These are phyloP conservation scores for Bombus pyrosoma DNA, from an alignment of 1,140 invertebrate genomes.

Conservation along the genomic window DNA sequence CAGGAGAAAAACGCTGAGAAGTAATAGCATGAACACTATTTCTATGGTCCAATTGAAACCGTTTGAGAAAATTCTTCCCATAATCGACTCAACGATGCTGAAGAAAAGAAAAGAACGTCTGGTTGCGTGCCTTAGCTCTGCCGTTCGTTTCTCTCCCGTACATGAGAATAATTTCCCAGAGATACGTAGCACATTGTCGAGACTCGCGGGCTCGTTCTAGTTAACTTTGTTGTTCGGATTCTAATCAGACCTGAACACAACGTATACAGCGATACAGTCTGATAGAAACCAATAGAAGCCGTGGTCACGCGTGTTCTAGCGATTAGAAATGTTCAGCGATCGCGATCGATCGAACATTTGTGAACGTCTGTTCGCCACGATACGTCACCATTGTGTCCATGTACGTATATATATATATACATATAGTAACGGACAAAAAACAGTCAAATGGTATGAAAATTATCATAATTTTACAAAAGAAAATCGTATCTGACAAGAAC, in stretches of 20 bases:
- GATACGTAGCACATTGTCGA: slow-evolving; percentile 24
- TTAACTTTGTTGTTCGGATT: slow-evolving; percentile 35
- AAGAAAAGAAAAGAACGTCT: background rate
- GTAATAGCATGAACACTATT: background rate
- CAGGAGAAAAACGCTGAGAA: too few species aligned
- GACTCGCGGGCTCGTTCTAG: slow-evolving; percentile 28
- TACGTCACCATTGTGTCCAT: background rate
- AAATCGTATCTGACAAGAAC: too few species aligned
- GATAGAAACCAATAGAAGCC: slow-evolving; percentile 36
- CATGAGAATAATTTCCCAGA: slow-evolving; percentile 25
- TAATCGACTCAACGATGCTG: background rate
- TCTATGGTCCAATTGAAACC: background rate
- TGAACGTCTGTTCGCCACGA: slow-evolving; percentile 7
- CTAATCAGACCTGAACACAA: slow-evolving; percentile 50
- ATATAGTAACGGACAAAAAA: background rate
- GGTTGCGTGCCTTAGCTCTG: slow-evolving; percentile 4
- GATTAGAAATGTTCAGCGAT: slow-evolving; percentile 6
- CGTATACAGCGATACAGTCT: slow-evolving; percentile 52
- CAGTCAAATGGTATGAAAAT: too few species aligned
- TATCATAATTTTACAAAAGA: too few species aligned
- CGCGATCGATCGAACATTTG: background rate
- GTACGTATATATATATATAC: slow-evolving; percentile 42
- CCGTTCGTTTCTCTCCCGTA: background rate
- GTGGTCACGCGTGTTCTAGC: background rate
- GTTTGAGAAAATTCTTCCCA: background rate